These are phyloP conservation scores for Scomber scombrus DNA, from an alignment of 2,113 vertebrate species.

Conservation along the genomic window DNA sequence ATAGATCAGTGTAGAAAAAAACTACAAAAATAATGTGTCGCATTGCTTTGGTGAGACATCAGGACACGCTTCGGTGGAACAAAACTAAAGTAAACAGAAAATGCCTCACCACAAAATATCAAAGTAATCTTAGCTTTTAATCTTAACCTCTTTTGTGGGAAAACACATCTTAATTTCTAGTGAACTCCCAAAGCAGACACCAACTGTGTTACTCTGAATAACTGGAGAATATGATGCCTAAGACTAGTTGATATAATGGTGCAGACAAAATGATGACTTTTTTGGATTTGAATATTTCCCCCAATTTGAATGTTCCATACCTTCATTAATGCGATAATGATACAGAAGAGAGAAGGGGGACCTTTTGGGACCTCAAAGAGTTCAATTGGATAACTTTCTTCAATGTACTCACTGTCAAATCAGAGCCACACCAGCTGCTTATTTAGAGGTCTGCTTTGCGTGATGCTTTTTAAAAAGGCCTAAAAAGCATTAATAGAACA, in stretches of 20 bases:
- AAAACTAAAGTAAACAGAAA: slow-evolving; percentile 11
- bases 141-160: slow-evolving; percentile 26
- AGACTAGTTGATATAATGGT: not conserved
- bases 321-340: not conserved
- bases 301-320: not conserved
- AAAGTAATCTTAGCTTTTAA: slow-evolving; percentile 26
- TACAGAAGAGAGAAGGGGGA: not conserved
- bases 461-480: slow-evolving; percentile 57
- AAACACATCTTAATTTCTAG: not conserved
- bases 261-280: too few species aligned
- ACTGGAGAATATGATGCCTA: not conserved
- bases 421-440: slow-evolving; percentile 2
- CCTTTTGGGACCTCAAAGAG: not conserved
- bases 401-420: not conserved
- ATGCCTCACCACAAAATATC: slow-evolving; percentile 24
- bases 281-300: not conserved
- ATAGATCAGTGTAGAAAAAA: slow-evolving; percentile 21
- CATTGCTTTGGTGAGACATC: slow-evolving; percentile 23
- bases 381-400: slow-evolving; percentile 17
- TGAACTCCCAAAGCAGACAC: not conserved
- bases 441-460: slow-evolving; percentile 35
- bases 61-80: not conserved
- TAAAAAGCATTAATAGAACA: slow-evolving; percentile 77
- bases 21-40: not conserved
- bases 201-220: not conserved